These are phyloP conservation scores for Python bivittatus DNA, from an alignment of 2,113 vertebrate species.

Conservation along the genomic window DNA sequence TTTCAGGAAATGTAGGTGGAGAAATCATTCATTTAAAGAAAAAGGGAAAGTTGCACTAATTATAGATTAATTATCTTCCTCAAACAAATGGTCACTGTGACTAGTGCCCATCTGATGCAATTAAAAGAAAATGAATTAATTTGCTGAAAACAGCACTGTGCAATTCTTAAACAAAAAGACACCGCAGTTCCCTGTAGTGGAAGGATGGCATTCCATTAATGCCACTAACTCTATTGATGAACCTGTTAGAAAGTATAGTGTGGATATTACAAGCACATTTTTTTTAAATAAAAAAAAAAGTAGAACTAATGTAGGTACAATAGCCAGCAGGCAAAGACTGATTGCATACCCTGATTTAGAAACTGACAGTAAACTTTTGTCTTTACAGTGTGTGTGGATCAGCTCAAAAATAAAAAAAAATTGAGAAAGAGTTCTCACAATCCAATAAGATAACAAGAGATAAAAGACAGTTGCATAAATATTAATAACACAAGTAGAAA, in stretches of 20 bases:
- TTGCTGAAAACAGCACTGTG: neutral
- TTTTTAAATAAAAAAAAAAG: neutral
- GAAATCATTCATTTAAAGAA: neutral
- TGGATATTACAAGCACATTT: neutral
- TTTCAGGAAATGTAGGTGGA: neutral
- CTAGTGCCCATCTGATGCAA: neutral
- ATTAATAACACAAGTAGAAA: neutral
- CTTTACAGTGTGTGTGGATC: neutral
- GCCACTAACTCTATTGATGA: neutral
- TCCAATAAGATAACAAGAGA: neutral
- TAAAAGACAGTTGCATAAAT: neutral
- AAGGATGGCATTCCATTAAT: neutral
- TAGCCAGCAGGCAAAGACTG: neutral
- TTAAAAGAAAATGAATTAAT: neutral
- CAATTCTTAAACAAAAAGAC: neutral
- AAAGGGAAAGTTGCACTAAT: conserved; percentile 1
- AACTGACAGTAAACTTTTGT: neutral
- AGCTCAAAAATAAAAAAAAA: neutral
- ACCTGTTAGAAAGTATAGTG: neutral
- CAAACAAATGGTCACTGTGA: conserved; percentile 26
- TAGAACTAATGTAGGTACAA: neutral
- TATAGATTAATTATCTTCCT: conserved; percentile 14
- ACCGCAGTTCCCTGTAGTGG: neutral
- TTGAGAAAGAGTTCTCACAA: neutral
- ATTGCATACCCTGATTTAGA: neutral